Base-by-base conservation (phyloP, 2,888 invertebrate species). In the Dione juno region DNA sequence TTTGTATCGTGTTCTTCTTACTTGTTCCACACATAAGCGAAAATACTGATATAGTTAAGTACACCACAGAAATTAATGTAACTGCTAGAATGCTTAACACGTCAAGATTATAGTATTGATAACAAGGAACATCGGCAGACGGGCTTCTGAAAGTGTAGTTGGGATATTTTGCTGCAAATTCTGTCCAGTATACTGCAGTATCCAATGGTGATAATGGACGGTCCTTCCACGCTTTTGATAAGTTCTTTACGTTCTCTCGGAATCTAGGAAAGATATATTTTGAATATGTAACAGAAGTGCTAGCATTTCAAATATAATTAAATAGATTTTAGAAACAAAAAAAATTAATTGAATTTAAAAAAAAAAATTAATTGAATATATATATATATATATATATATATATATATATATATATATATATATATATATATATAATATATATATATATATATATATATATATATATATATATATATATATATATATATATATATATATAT, bases 171-270 rank as follows among this genome's bases (percentile, higher is more conserved):
- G 94, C 94, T 0, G 94, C 94, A 78, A 94, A 95, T 80, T 95
- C 95, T 1, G 94, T 94, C 95, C 95, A 95, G 81, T 92, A 95
- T 13, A 95, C 82, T 1, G 95, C 95, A 0, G 94, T 94, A 59
- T 95, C 94, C 77, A 95, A 78, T 0, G 95, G 93, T 1, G 94
- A 84, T 80, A 94, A 80, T 0, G 95, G 95, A 19, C 95, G 90
- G 77, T 95, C 95, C 69, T 90, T 91, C 92, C 94, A 95, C 8
- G 94, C 88, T 67, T 83, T 88, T 9, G 94, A 93, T 14, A 94
- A 77, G 69, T 86, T 82, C 74, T 93, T 90, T 1, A 91, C 94
- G 70, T 87, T 86, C 77, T 88, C 80, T 14, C 81, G 83, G 70
- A 92, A 92, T 66, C 93, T 93, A 82, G 21, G 88, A 89, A 21